A percentile compares a stretch with the other conserved stretches of the same genome.
phyloP scores from a whole-genome alignment of 2,797 vertebrate genomes.

The Sphenodon punctatus region DNA sequence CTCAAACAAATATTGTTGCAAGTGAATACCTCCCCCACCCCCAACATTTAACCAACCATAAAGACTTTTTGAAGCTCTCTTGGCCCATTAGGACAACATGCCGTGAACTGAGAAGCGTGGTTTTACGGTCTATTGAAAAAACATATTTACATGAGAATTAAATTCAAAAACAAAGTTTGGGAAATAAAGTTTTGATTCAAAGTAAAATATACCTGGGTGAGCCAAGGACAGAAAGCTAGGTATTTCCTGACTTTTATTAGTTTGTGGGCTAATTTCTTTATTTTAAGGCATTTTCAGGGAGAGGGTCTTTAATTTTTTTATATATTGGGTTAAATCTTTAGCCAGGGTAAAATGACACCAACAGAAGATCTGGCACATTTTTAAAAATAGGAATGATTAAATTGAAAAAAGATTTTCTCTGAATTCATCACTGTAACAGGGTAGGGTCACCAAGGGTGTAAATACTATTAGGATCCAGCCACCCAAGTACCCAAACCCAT shows the following conservation, averaged over 20 bases:
- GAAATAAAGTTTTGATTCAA: slow-evolving; percentile 24
- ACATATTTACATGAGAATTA: slow-evolving; percentile 44
- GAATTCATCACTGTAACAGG: too few relatives aligned
- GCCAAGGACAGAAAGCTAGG: slow-evolving; percentile 32
- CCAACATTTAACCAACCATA: slow-evolving; percentile 4
- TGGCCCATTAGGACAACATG: not conserved
- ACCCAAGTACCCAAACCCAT: too few relatives aligned
- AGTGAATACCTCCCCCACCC: too few relatives aligned
- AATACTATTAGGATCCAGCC: too few relatives aligned
- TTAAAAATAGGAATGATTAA: not conserved
- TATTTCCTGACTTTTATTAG: slow-evolving; percentile 45
- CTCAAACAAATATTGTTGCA: too few relatives aligned
- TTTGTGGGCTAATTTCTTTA: slow-evolving; percentile 29
- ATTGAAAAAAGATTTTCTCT: not conserved
- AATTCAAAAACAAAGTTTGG: slow-evolving; percentile 16
- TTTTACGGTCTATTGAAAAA: slow-evolving; percentile 54
- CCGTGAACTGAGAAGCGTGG: slow-evolving; percentile 22
- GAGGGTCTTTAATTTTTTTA: not conserved
- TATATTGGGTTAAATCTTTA: not conserved
- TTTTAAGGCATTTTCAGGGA: slow-evolving; percentile 33
- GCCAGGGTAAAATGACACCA: slow-evolving; percentile 15
- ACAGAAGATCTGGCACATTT: not conserved
- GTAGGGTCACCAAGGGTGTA: too few relatives aligned
- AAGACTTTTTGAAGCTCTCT: slow-evolving; percentile 21
- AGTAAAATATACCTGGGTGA: slow-evolving; percentile 31